Evolutionary conservation across 2,888 invertebrate genomes (phyloP).

Genomic region (Oligia strigilis): DNA sequence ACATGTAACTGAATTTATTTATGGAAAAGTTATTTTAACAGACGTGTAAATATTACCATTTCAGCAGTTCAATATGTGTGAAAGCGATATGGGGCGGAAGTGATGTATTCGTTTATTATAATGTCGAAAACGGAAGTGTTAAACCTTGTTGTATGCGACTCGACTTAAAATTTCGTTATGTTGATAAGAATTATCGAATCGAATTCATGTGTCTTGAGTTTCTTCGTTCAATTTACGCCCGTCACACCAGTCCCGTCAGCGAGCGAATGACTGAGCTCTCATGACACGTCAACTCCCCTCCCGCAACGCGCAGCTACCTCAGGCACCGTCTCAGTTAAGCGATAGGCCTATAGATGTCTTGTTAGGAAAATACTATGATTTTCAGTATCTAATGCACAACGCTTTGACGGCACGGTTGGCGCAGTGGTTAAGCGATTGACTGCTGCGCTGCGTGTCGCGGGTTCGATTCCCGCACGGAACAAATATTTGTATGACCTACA

Average conservation of each 20-base stretch:
- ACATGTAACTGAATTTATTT: slow-evolving; percentile 51
- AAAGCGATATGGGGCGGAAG: slow-evolving; percentile 49
- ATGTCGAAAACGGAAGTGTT: slow-evolving; percentile 7
- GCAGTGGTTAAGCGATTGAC: too few relatives aligned
- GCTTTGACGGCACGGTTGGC: too few relatives aligned
- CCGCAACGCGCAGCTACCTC: too few relatives aligned
- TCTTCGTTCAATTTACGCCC: not conserved
- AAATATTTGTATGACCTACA: too few relatives aligned
- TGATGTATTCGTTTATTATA: slow-evolving; percentile 46
- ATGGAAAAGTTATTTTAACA: slow-evolving; percentile 48
- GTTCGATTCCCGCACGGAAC: too few relatives aligned
- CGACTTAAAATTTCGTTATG: not conserved
- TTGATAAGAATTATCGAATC: not conserved
- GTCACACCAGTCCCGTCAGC: not conserved
- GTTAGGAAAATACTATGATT: too few relatives aligned
- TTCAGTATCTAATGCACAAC: too few relatives aligned
- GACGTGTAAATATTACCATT: slow-evolving; percentile 49
- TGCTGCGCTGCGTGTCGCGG: too few relatives aligned
- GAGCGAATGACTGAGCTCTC: not conserved
- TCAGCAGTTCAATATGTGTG: slow-evolving; percentile 43
- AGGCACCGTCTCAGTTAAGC: too few relatives aligned
- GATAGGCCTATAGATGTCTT: too few relatives aligned
- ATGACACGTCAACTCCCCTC: too few relatives aligned
- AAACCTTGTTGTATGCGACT: slow-evolving; percentile 12
- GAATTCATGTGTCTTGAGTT: not conserved